Percentiles rank a stretch among this genome's conserved stretches.
These are phyloP conservation scores for Myotis planiceps DNA, from an alignment of 2,797 vertebrate species.

Conservation along the genomic window DNA sequence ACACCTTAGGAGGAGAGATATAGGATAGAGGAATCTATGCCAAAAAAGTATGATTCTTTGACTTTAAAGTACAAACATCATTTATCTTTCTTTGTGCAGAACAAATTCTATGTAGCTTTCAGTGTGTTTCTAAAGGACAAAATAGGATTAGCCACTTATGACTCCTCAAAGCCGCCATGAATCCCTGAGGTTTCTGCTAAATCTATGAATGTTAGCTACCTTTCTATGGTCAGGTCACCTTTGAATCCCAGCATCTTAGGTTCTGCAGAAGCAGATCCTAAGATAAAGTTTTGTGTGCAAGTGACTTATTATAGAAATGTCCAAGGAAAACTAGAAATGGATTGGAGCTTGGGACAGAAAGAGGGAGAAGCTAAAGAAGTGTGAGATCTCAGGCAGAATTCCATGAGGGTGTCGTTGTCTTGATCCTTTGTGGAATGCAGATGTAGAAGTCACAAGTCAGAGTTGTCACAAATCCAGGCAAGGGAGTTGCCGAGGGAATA, in stretches of 20 bases:
- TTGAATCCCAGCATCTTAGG: not conserved
- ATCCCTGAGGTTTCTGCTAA: not conserved
- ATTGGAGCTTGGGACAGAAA: not conserved
- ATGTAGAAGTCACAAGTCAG: not conserved
- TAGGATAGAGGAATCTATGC: not conserved
- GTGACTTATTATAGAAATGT: not conserved
- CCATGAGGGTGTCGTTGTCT: not conserved
- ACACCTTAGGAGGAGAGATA: not conserved
- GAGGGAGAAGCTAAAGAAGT: not conserved
- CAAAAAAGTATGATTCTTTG: not conserved
- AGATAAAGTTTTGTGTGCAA: not conserved
- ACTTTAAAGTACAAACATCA: not conserved
- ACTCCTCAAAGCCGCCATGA: not conserved
- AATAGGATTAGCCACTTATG: not conserved
- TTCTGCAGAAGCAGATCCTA: not conserved
- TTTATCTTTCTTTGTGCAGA: slow-evolving; percentile 6
- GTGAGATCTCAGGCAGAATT: not conserved
- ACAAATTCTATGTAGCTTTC: not conserved
- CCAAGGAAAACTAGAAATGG: not conserved
- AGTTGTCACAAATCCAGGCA: not conserved
- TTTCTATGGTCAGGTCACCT: not conserved
- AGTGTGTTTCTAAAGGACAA: not conserved
- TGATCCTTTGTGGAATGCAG: not conserved
- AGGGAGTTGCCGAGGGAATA: not conserved
- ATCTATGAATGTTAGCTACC: not conserved